Evolutionary conservation across 2,888 invertebrate genomes (phyloP), one percentile per base, ranked within the genome.

Genomic region (Melikaiella ostensackeni): DNA sequence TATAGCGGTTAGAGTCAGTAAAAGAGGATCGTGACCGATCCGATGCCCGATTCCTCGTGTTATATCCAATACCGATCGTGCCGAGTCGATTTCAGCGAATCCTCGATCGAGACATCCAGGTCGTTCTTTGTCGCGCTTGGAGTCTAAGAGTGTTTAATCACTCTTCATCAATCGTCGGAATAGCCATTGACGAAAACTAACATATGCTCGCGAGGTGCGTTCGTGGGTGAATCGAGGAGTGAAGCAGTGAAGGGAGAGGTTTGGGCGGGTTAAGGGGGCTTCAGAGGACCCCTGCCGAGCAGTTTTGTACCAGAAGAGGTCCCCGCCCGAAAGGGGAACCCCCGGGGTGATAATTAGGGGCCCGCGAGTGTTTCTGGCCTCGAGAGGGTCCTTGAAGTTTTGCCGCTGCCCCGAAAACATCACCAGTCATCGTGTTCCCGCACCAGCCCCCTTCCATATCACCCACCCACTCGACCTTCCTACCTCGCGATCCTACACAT

Each of bases 311-410:
- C 88, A 87, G 88, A 86, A 88, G 87, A 87, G 86, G 85, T 84
- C 84, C 85, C 86, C 86, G 87, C 84, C 88, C 87, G 88, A 89
- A 87, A 88, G 90, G 90, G 90, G 88, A 88, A 90, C 90, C 90
- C 91, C 91, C 83, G 90, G 87, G 85, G 91, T 84, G 91, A 91
- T 91, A 91, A 91, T 91, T 91, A 91, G 91, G 90, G 89, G 88
- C 88, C 90, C 89, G 88, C 90, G 91, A 90, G 90, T 90, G 89
- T 91, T 90, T 90, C 89, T 90, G 88, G 88, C 87, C 88, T 90
- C 87, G 87, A 83, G 85, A 86, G 85, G 86, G 87, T 87, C 89
- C 91, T 91, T 91, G 89, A 90, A 90, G 90, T 90, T 90, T 88
- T 81, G 89, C 90, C 90, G 90, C 90, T 81, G 81, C 80, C 79